Percentiles rank a stretch among this genome's conserved stretches.
These are phyloP conservation scores for Sarcophaga bullata DNA, from an alignment of 1,140 invertebrate species.

Conservation along the genomic window DNA sequence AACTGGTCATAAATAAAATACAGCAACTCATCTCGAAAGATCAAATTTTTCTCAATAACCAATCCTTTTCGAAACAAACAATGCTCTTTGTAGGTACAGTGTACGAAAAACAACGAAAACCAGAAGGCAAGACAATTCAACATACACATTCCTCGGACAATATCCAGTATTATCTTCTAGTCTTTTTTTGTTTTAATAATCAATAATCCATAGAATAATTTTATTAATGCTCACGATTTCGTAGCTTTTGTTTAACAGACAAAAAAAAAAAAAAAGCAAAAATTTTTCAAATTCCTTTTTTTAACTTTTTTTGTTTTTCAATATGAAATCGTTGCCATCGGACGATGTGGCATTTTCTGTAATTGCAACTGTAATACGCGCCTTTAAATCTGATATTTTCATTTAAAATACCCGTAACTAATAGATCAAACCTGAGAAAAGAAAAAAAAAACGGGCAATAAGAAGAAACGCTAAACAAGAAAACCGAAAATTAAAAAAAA, in stretches of 20 bases:
- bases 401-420: constrained; percentile 28
- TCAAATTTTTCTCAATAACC: too few species aligned
- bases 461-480: background rate
- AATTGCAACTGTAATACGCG: constrained; percentile 38
- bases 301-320: too few species aligned
- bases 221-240: constrained; percentile 20
- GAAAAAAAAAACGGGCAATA: background rate
- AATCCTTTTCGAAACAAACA: too few species aligned
- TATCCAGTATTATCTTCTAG: background rate
- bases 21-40: too few species aligned
- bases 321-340: background rate
- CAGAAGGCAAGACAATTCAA: background rate
- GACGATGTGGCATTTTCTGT: constrained; percentile 9
- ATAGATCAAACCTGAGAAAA: constrained; percentile 19
- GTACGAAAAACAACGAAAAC: too few species aligned
- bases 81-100: too few species aligned
- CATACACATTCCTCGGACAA: background rate
- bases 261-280: background rate
- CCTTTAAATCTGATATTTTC: constrained; percentile 25
- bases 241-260: background rate
- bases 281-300: background rate
- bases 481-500: too few species aligned
- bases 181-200: background rate
- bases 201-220: constrained; percentile 21
- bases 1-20: too few species aligned